Conservation (phyloP, 2,797 vertebrate species). For the Sardinella longiceps region DNA sequence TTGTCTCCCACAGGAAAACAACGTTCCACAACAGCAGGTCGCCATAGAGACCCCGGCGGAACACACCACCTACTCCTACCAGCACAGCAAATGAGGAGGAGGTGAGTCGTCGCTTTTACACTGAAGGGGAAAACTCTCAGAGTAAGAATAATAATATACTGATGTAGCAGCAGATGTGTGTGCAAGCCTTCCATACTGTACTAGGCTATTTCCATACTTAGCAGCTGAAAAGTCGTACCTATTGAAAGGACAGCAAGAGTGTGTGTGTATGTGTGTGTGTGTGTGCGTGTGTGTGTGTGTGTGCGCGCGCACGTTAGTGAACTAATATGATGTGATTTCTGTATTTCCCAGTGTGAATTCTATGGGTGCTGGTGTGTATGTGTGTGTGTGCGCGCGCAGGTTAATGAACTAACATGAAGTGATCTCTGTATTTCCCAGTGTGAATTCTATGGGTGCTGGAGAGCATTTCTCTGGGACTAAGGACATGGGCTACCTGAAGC, state of each 20-base stretch:
- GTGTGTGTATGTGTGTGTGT: neutral
- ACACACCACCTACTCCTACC: slow-evolving; percentile 88
- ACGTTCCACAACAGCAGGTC: slow-evolving; percentile 83
- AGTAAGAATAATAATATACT: neutral
- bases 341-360: neutral
- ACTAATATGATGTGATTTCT: neutral
- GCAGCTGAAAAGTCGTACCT: neutral
- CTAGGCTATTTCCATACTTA: neutral
- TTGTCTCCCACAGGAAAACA: slow-evolving; percentile 79
- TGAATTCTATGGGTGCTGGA: neutral
- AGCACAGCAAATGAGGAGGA: slow-evolving; percentile 87
- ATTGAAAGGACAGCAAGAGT: neutral
- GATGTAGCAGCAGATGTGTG: too few relatives aligned
- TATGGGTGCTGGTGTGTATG: neutral
- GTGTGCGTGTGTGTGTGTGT: too few relatives aligned
- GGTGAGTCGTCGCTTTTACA: slow-evolving; percentile 56
- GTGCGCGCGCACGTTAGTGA: neutral
- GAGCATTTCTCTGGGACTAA: slow-evolving; percentile 11
- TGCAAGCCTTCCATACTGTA: too few relatives aligned
- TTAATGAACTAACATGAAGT: neutral
- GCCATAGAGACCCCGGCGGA: slow-evolving; percentile 87
- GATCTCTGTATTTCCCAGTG: neutral
- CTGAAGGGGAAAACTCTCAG: neutral
- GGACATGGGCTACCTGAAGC: neutral
- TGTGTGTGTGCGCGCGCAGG: neutral